Conservation (phyloP, 1,140 invertebrate species). For the Papilio xuthus region DNA sequence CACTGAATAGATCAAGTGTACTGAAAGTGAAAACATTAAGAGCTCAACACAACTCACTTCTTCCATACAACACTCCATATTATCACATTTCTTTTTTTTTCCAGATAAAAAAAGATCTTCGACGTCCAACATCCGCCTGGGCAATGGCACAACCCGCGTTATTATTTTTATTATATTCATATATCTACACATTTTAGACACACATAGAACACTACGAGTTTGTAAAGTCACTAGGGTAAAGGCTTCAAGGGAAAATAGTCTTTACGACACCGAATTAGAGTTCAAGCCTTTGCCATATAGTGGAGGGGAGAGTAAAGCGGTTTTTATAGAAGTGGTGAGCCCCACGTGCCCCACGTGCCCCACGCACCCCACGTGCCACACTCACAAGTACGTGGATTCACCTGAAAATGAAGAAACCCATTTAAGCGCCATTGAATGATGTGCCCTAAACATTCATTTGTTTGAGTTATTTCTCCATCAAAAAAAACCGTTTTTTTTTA, state of each 20-base stretch:
- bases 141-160: slow-evolving; percentile 68
- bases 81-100: slow-evolving; percentile 54
- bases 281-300: slow-evolving; percentile 61
- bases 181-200: slow-evolving; percentile 73
- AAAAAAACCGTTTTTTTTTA: no score
- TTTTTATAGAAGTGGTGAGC: slow-evolving; percentile 61
- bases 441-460: slow-evolving; percentile 48
- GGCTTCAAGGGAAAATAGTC: slow-evolving; percentile 58
- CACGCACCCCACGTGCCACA: slow-evolving; percentile 73
- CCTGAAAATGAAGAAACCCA: slow-evolving; percentile 79
- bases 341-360: slow-evolving; percentile 60
- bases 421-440: slow-evolving; percentile 55
- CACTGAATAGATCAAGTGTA: not conserved
- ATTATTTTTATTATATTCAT: slow-evolving; percentile 48
- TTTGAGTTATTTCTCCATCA: not conserved
- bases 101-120: slow-evolving; percentile 44
- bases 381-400: slow-evolving; percentile 82
- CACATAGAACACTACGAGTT: slow-evolving; percentile 72
- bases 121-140: slow-evolving; percentile 49
- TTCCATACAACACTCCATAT: slow-evolving; percentile 56
- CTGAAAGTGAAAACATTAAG: slow-evolving; percentile 32
- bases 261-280: slow-evolving; percentile 60
- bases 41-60: slow-evolving; percentile 29
- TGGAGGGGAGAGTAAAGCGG: slow-evolving; percentile 56
- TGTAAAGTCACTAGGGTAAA: slow-evolving; percentile 64